phyloP scores from a whole-genome alignment of 2,113 vertebrate genomes.

The human (Homo sapiens) region DNA sequence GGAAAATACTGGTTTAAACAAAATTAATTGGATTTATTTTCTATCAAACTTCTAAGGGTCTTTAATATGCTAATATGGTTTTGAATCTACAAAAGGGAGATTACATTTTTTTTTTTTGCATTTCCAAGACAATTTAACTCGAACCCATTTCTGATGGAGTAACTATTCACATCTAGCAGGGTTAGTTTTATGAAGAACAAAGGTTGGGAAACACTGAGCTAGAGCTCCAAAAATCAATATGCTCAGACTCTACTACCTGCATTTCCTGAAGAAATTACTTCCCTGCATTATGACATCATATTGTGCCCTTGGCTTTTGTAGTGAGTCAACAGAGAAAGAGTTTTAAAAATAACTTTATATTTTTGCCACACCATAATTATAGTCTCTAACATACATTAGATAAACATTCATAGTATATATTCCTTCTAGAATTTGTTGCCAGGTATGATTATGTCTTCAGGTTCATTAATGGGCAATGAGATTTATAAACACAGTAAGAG shows the following conservation, averaged over 20 bases:
- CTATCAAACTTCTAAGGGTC: background rate
- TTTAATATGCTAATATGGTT: slow-evolving; percentile 22
- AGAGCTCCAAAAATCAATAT: slow-evolving; percentile 26
- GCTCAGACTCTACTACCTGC: background rate
- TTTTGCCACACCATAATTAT: slow-evolving; percentile 17
- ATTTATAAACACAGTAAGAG: background rate
- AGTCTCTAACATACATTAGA: background rate
- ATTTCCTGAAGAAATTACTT: slow-evolving; percentile 51
- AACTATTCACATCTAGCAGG: slow-evolving; percentile 10
- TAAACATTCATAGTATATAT: background rate
- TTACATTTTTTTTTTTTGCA: background rate
- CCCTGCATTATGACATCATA: background rate
- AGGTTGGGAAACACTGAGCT: background rate
- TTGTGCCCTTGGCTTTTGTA: background rate
- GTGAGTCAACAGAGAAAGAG: background rate
- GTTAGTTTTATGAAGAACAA: slow-evolving; percentile 26
- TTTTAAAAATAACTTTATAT: background rate
- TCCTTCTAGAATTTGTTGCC: slow-evolving; percentile 27
- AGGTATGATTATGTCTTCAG: background rate
- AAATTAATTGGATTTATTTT: slow-evolving; percentile 39
- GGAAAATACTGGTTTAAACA: background rate
- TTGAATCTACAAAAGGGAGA: slow-evolving; percentile 10
- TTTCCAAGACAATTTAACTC: slow-evolving; percentile 22
- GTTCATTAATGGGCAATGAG: slow-evolving; percentile 7
- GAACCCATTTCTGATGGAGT: background rate